Evolutionary conservation across 2,888 invertebrate species (phyloP), one percentile per base, ranked within the genome.

Genomic region (Trimorus sp.): DNA sequence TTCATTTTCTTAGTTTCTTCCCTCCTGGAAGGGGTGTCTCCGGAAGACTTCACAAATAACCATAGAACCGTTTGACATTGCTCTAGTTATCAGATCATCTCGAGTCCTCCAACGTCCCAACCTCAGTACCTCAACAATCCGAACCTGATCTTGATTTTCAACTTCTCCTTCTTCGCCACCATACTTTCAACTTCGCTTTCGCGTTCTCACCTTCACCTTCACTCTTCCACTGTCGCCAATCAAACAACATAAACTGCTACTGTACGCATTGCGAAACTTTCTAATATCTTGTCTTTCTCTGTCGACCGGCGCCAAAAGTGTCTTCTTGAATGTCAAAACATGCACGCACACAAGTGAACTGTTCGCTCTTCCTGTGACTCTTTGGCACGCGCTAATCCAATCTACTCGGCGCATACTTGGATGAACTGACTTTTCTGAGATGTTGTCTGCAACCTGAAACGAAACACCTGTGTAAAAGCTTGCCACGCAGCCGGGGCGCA

Each of bases 271-370:
- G 16, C 26, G 15, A 56, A 8, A 53, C n/a, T 53, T 53, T 16
- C 53, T 71, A 58, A 70, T 73, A 60, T 77, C 16, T 65, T 15
- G 36, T 63, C 68, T 78, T 7, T 73, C 36, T 74, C 37, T 38
- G 12, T 14, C 9, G 37, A 79, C 62, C 69, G 60, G 66, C 37
- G 62, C 62, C 62, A 53, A 60, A 16, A 66, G 40, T 49, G 45
- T 79, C 59, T 79, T 71, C 53, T 71, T 76, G 65, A 81, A 63
- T 81, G 76, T 81, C n/a, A 62, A 68, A 60, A 68, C 63, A 63
- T 69, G 81, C 81, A 81, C 81, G 81, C 81, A 81, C 81, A 81
- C 81, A 81, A 81, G 81, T 81, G 81, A 81, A 81, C 81, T 81
- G 73, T 81, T 81, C 77, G 73, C 77, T 81, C 81, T 81, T 81